Base-by-base conservation (phyloP, 2,888 invertebrate species). In the Linnaemya vulpina region DNA sequence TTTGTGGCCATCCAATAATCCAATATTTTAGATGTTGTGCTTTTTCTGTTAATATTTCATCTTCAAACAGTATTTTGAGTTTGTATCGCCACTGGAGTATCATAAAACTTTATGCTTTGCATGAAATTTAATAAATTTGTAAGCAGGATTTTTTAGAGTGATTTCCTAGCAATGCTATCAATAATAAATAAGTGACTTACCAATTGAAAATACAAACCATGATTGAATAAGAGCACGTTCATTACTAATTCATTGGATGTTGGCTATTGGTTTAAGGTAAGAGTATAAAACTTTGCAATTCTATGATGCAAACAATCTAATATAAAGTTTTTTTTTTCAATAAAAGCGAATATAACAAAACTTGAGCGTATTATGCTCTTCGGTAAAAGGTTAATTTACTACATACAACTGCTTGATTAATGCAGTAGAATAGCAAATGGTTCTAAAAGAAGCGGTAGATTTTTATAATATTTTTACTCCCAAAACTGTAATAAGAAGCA, bases 71-170 rank as follows among this genome's bases (percentile, higher is more conserved):
- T 35, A 35, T 22, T 58, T 55, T 11, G 40, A 10, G 17, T 35
- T 38, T 15, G 3, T 25, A 40, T 38, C 35, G 53, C 62, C 71
- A 76, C 51, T 25, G 17, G 68, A 60, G 49, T 46, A 74, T 77
- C n/a, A 81, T 78, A 78, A 78, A 85, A 78, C 53, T 85, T 85
- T 78, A 70, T 51, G 46, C 70, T 60, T 58, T 63, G 25, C 38
- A 58, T 58, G 67, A 78, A 82, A 81, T 82, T 82, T 82, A 82
- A 85, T 82, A 78, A 85, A 85, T 82, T 63, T 85, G 68, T 78
- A 71, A 85, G 46, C 62, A 65, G 15, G 51, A 51, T 63, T 73
- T 65, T 60, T 15, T 46, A 20, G 40, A 51, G 25, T 51, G 13
- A 60, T 71, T 71, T 60, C 30, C 58, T 46, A 58, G 49, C 22